Evolutionary conservation across 2,888 invertebrate species (phyloP).

Genomic region (Noctua janthe): DNA sequence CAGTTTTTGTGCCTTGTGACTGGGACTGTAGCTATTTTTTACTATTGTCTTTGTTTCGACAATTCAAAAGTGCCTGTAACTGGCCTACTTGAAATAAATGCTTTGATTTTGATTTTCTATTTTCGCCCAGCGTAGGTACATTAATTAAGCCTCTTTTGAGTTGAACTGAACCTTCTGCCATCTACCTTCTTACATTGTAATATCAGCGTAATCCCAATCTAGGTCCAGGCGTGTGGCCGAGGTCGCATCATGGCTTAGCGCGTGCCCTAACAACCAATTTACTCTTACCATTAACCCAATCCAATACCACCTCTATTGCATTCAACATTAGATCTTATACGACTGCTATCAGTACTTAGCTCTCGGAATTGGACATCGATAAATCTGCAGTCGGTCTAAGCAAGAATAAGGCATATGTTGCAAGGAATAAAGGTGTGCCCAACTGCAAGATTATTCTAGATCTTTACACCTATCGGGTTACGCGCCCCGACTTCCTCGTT

Average conservation of each 20-base stretch:
- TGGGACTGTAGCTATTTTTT: too few species aligned
- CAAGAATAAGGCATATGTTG: constrained; percentile 38
- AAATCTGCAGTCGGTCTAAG: constrained; percentile 5
- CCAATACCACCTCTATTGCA: constrained; percentile 42
- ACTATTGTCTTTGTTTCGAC: too few species aligned
- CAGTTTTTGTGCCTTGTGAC: too few species aligned
- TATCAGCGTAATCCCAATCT: constrained; percentile 64
- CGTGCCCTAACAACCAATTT: constrained; percentile 60
- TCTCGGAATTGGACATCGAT: constrained; percentile 22
- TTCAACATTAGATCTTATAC: constrained; percentile 9
- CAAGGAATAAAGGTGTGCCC: constrained; percentile 31
- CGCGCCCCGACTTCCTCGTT: constrained; percentile 66
- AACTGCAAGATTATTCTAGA: constrained; percentile 47
- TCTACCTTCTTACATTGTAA: constrained; percentile 5
- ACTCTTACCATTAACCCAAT: constrained; percentile 11
- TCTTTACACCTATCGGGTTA: constrained; percentile 67
- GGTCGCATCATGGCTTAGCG: constrained; percentile 67
- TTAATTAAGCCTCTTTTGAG: not conserved
- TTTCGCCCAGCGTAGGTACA: not conserved
- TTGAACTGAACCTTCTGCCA: constrained; percentile 33
- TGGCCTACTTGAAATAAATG: too few species aligned
- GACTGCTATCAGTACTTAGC: constrained; percentile 13
- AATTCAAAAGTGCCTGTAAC: too few species aligned
- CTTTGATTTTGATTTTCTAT: too few species aligned
- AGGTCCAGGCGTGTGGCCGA: constrained; percentile 66